Conservation (phyloP, 2,888 invertebrate genomes). For the Choreutis nemorana region DNA sequence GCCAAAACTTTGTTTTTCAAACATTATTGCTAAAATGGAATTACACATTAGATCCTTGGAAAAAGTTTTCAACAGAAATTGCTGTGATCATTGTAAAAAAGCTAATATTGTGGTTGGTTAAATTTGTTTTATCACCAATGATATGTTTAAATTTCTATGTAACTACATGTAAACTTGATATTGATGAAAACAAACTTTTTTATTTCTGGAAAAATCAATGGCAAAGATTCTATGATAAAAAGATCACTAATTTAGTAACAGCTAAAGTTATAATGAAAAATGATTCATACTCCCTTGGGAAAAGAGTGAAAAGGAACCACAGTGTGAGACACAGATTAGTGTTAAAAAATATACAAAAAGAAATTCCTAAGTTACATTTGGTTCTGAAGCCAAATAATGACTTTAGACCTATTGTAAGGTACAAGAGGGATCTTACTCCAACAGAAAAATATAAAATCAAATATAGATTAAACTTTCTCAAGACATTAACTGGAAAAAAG, state of each 20-base stretch:
- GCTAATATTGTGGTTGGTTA: constrained; percentile 34
- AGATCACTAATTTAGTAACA: constrained; percentile 33
- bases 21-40: constrained; percentile 36
- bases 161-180: constrained; percentile 44
- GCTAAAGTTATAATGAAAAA: constrained; percentile 30
- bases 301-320: constrained; percentile 23
- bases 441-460: constrained; percentile 39
- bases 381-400: constrained; percentile 40
- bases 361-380: constrained; percentile 43
- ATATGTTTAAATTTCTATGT: constrained; percentile 50
- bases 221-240: constrained; percentile 52
- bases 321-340: constrained; percentile 20
- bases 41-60: constrained; percentile 28
- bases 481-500: constrained; percentile 23
- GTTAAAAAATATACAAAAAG: constrained; percentile 25
- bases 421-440: constrained; percentile 27
- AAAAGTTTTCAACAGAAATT: constrained; percentile 10
- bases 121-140: constrained; percentile 37
- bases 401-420: constrained; percentile 46
- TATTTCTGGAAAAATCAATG: constrained; percentile 50
- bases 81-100: constrained; percentile 19
- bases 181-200: constrained; percentile 47
- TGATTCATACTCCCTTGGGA: constrained; percentile 27
- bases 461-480: constrained; percentile 35
- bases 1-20: constrained; percentile 31